Conservation (phyloP, 1,140 invertebrate species). For the Arctopsyche grandis region DNA sequence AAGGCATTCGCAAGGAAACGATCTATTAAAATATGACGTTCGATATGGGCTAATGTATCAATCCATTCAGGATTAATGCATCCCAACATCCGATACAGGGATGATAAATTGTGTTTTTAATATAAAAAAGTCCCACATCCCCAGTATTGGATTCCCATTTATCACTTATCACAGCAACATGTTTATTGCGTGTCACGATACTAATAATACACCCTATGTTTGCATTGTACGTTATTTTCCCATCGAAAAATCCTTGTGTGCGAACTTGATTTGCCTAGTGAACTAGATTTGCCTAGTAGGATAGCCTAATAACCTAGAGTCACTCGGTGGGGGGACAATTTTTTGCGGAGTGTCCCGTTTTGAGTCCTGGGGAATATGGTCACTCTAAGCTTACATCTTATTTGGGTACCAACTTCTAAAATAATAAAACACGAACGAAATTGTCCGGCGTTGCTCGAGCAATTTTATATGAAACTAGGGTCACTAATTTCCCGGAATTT, state of each 20-base stretch:
- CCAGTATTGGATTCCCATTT: constrained; percentile 23
- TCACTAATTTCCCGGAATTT: too few species aligned
- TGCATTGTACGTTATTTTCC: not conserved
- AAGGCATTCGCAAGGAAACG: not conserved
- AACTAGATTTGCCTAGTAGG: too few species aligned
- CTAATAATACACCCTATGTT: not conserved
- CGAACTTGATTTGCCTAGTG: too few species aligned
- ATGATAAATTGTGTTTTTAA: constrained; percentile 37
- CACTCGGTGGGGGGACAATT: too few species aligned
- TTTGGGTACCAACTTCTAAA: too few species aligned
- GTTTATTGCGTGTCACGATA: constrained; percentile 33
- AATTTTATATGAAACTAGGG: too few species aligned
- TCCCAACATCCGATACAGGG: constrained; percentile 23
- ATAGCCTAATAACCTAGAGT: too few species aligned
- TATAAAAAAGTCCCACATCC: constrained; percentile 14
- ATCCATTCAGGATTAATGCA: constrained; percentile 36
- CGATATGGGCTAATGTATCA: constrained; percentile 31
- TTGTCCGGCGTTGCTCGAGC: too few species aligned
- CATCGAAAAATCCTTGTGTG: not conserved
- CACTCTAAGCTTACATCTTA: too few species aligned
- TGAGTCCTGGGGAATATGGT: too few species aligned
- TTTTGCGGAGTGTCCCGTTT: too few species aligned
- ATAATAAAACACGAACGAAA: too few species aligned
- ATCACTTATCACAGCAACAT: constrained; percentile 31
- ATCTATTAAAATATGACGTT: constrained; percentile 24